Conservation (phyloP, 2,113 vertebrate genomes). For the Ibidorhyncha struthersii region DNA sequence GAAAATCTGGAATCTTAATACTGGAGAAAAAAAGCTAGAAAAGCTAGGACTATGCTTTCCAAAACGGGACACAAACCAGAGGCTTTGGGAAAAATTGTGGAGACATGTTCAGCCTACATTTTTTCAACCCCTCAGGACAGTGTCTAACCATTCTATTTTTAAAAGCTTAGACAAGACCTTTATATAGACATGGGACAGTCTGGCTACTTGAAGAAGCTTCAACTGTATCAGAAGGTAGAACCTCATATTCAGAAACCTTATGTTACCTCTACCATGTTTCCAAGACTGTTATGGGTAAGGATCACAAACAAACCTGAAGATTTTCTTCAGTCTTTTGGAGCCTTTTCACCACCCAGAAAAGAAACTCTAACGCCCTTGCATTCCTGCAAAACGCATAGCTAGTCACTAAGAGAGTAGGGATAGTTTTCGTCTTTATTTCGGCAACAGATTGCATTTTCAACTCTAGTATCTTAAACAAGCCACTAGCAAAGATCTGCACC, state of each 20-base stretch:
- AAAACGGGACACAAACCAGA: background rate
- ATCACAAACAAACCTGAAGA: background rate
- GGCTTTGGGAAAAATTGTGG: background rate
- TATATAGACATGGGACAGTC: background rate
- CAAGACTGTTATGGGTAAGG: background rate
- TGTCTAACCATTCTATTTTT: background rate
- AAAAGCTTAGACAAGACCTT: background rate
- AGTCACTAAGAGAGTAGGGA: background rate
- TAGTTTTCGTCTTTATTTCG: background rate
- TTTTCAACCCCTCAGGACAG: background rate
- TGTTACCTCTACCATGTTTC: accelerated
- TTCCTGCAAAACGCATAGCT: background rate
- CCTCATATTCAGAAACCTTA: background rate
- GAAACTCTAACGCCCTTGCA: background rate
- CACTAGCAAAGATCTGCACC: background rate
- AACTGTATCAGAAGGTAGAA: background rate
- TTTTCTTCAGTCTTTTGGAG: background rate
- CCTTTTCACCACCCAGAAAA: background rate
- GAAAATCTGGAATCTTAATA: background rate
- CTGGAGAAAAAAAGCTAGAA: background rate
- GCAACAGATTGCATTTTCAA: background rate
- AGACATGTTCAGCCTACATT: background rate
- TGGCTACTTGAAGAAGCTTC: background rate
- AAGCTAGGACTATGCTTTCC: background rate
- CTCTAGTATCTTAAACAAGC: background rate